Percentiles rank a stretch among this genome's conserved stretches.
Evolutionary conservation across 2,797 vertebrate species (phyloP).

Genomic region (Fistularia tabacaria): DNA sequence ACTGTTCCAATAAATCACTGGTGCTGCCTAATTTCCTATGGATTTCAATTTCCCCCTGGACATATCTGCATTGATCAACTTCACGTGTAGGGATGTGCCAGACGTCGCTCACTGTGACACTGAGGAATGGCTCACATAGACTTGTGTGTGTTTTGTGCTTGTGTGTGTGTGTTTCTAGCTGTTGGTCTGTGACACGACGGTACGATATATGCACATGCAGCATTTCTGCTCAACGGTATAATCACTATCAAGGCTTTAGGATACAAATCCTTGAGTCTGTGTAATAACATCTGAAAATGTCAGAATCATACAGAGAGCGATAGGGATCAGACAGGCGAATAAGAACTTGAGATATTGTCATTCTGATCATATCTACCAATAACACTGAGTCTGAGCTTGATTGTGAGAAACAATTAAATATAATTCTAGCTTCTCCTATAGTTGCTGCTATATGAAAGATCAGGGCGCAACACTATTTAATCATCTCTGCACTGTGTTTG

Average conservation of each 20-base stretch:
- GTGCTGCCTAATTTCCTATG: constrained; percentile 74
- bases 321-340: constrained; percentile 50
- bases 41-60: constrained; percentile 78
- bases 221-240: constrained; percentile 47
- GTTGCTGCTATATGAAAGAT: constrained; percentile 21
- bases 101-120: constrained; percentile 69
- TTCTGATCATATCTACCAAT: constrained; percentile 57
- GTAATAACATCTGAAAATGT: constrained; percentile 73
- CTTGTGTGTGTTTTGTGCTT: constrained; percentile 8
- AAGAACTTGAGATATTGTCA: constrained; percentile 55
- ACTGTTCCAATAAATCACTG: constrained; percentile 78
- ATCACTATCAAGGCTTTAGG: constrained; percentile 48
- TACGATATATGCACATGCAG: constrained; percentile 64
- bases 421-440: constrained; percentile 23
- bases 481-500: constrained; percentile 27
- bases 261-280: constrained; percentile 65
- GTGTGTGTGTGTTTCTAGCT: constrained; percentile 1
- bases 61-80: constrained; percentile 76
- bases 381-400: constrained; percentile 36
- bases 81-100: constrained; percentile 72
- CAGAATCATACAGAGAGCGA: constrained; percentile 54
- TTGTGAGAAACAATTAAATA: constrained; percentile 55
- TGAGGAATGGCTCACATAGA: constrained; percentile 62
- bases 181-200: neutral
- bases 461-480: constrained; percentile 13